phyloP scores from a whole-genome alignment of 2,888 invertebrate genomes.

The Syrphus vitripennis region DNA sequence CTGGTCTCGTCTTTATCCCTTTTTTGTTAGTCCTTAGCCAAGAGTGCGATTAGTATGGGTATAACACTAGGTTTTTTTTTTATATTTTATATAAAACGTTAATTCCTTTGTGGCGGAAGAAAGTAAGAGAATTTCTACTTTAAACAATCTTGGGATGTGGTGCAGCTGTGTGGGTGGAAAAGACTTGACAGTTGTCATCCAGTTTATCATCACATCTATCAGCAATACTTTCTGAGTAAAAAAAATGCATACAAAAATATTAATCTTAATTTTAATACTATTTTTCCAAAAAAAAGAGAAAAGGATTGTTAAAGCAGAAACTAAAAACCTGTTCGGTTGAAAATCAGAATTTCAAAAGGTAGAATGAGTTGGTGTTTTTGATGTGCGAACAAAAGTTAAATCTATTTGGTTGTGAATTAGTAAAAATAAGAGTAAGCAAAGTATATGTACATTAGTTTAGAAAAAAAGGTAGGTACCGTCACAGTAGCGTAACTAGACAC shows the following conservation, averaged over 20 bases:
- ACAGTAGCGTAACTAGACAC: no score
- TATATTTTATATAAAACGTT: constrained; percentile 2
- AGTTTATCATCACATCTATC: constrained; percentile 22
- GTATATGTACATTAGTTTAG: no score
- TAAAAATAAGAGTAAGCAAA: no score
- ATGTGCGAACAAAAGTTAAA: not conserved
- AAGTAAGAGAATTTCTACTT: constrained; percentile 26
- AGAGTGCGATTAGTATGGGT: constrained; percentile 57
- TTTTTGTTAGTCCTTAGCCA: constrained; percentile 29
- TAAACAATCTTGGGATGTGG: constrained; percentile 1
- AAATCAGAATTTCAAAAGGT: not conserved
- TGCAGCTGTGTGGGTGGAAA: not conserved
- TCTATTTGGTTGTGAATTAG: not conserved
- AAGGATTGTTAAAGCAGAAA: constrained; percentile 13
- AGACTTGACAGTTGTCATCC: constrained; percentile 54
- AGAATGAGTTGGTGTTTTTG: not conserved
- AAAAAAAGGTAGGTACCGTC: no score
- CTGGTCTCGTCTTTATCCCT: constrained; percentile 52
- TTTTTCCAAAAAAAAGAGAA: not conserved
- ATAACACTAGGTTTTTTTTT: constrained; percentile 39
- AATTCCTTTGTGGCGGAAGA: constrained; percentile 9
- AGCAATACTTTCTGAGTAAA: constrained; percentile 29
- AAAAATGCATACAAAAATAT: constrained; percentile 5
- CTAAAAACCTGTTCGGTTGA: not conserved
- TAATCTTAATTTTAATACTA: not conserved